A percentile compares a stretch with the other conserved stretches of the same genome.
Conservation (phyloP, 2,888 invertebrate species). For the Hoplodrina blanda region DNA sequence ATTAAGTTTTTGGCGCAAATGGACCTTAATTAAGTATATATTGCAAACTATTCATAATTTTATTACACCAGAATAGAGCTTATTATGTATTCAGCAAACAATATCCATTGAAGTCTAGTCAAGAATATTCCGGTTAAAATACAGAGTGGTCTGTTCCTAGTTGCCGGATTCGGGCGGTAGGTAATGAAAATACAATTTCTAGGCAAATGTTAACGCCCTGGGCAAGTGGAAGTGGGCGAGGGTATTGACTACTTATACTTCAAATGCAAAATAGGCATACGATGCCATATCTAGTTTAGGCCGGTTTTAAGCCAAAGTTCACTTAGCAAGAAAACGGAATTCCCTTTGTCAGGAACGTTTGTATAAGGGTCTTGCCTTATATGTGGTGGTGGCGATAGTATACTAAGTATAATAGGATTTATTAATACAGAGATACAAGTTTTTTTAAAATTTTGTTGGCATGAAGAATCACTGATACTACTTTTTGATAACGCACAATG, state of each 20-base stretch:
- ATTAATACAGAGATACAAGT: no score
- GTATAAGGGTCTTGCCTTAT: no score
- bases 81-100: constrained; percentile 4
- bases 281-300: constrained; percentile 1
- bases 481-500: no score
- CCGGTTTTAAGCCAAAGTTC: background rate
- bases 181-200: constrained; percentile 44
- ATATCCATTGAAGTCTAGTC: constrained; percentile 11
- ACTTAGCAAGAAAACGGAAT: background rate
- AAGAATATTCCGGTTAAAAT: constrained; percentile 20
- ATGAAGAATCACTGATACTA: no score
- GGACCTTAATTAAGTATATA: background rate
- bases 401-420: no score
- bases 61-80: background rate
- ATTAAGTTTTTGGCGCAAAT: no score
- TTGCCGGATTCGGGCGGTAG: background rate
- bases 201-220: constrained; percentile 32
- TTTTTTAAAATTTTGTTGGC: no score
- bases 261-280: constrained; percentile 34
- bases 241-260: constrained; percentile 31
- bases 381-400: no score
- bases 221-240: constrained; percentile 3
- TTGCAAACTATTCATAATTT: background rate
- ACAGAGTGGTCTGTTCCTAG: constrained; percentile 6
- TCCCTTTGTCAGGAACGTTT: background rate